phyloP scores from a whole-genome alignment of 2,888 invertebrate species.

The Cotesia congregata region DNA sequence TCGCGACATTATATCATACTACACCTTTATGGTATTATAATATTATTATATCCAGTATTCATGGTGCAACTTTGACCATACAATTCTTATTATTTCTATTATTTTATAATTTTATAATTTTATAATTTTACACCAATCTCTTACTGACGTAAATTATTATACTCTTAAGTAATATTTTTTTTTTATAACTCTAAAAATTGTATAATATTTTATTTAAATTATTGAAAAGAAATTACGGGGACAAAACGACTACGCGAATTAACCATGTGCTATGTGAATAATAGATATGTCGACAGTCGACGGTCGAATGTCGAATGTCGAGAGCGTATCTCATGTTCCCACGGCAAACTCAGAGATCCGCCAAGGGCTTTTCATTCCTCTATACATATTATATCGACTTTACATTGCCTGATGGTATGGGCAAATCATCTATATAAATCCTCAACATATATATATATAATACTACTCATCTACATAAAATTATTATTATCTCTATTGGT shows the following conservation, averaged over 20 bases:
- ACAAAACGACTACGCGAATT: slow-evolving; percentile 11
- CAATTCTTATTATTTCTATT: slow-evolving; percentile 4
- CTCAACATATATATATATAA: slow-evolving; percentile 42
- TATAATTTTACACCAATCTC: neutral
- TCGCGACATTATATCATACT: slow-evolving; percentile 32
- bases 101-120: slow-evolving; percentile 23
- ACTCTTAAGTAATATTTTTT: neutral
- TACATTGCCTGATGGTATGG: slow-evolving; percentile 51
- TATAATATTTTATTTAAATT: neutral
- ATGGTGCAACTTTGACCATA: slow-evolving; percentile 12
- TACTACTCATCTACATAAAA: slow-evolving; percentile 37
- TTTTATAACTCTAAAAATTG: neutral
- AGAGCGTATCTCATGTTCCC: slow-evolving; percentile 57
- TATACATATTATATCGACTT: slow-evolving; percentile 51
- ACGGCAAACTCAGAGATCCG: slow-evolving; percentile 59
- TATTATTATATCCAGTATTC: neutral
- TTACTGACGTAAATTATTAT: neutral
- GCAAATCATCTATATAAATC: slow-evolving; percentile 54
- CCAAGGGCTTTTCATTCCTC: slow-evolving; percentile 63
- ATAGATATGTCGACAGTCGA: slow-evolving; percentile 42
- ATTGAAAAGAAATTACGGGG: neutral
- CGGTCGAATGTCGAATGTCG: neutral
- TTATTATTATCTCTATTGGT: too few species aligned
- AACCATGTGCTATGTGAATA: slow-evolving; percentile 31
- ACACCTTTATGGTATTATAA: neutral